Conservation (phyloP, 2,888 invertebrate genomes). For the Cephus nigrinus region DNA sequence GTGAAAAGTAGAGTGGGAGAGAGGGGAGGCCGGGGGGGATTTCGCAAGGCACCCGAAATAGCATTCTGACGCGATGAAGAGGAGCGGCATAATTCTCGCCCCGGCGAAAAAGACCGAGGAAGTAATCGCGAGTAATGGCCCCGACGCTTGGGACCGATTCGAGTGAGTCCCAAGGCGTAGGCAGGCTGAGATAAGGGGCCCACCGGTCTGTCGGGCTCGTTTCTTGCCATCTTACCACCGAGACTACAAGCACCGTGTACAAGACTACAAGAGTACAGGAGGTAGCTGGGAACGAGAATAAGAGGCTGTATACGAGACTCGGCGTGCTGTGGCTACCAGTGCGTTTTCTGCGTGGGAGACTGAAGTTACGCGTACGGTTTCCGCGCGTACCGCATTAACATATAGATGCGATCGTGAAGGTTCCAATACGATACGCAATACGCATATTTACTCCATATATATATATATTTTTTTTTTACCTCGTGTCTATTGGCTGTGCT, state of each 20-base stretch:
- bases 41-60: not conserved
- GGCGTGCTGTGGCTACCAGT: not conserved
- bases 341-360: slow-evolving; percentile 22
- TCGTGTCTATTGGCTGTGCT: not conserved
- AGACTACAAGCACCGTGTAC: not conserved
- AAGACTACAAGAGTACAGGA: not conserved
- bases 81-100: not conserved
- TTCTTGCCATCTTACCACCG: not conserved
- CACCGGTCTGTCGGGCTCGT: not conserved
- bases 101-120: not conserved
- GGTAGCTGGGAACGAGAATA: not conserved
- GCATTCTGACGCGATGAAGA: not conserved
- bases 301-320: not conserved
- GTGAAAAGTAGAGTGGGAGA: not conserved
- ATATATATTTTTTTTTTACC: not conserved
- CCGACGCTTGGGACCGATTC: not conserved
- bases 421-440: not conserved
- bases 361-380: slow-evolving; percentile 46
- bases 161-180: not conserved
- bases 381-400: slow-evolving; percentile 48
- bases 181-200: not conserved
- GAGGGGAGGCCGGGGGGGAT: not conserved
- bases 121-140: not conserved
- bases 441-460: not conserved
- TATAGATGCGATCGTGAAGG: slow-evolving; percentile 52